phyloP scores from a whole-genome alignment of 2,888 invertebrate species.

The Drosophila trichaetosa region DNA sequence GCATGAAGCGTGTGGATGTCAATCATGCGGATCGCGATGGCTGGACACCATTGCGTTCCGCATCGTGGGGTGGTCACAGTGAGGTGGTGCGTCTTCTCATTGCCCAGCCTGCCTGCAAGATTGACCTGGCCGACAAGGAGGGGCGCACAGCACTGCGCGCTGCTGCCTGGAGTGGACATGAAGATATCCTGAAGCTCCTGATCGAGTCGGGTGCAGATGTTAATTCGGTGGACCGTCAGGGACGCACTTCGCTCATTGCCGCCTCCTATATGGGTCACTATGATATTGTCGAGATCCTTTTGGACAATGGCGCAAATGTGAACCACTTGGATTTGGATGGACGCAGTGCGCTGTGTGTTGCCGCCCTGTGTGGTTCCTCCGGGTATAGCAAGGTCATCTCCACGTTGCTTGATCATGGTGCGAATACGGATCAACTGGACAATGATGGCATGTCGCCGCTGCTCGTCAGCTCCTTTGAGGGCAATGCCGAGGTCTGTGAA shows the following conservation, averaged over 20 bases:
- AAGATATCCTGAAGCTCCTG: constrained; percentile 91
- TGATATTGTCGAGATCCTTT: constrained; percentile 93
- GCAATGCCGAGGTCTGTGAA: constrained; percentile 96
- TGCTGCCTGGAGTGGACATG: constrained; percentile 97
- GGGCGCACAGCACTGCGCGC: constrained; percentile 95
- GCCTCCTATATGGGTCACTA: constrained; percentile 98
- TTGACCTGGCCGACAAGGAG: constrained; percentile 95
- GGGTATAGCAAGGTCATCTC: constrained; percentile 89
- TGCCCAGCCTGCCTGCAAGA: constrained; percentile 90
- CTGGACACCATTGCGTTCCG: constrained; percentile 95
- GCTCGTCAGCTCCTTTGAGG: constrained; percentile 95
- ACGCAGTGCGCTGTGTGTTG: constrained; percentile 94
- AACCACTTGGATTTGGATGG: constrained; percentile 95
- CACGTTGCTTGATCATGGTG: constrained; percentile 92
- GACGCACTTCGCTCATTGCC: constrained; percentile 96
- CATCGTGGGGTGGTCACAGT: constrained; percentile 98
- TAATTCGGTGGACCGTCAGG: constrained; percentile 94
- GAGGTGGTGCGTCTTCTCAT: constrained; percentile 93
- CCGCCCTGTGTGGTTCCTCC: constrained; percentile 93
- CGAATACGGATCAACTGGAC: constrained; percentile 92
- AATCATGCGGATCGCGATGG: constrained; percentile 93
- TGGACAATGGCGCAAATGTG: constrained; percentile 92
- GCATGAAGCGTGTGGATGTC: constrained; percentile 87
- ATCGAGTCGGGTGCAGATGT: constrained; percentile 91
- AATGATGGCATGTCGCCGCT: constrained; percentile 95